Base-by-base conservation (phyloP, 2,797 vertebrate genomes). In the Parauchenoglanis ngamensis region DNA sequence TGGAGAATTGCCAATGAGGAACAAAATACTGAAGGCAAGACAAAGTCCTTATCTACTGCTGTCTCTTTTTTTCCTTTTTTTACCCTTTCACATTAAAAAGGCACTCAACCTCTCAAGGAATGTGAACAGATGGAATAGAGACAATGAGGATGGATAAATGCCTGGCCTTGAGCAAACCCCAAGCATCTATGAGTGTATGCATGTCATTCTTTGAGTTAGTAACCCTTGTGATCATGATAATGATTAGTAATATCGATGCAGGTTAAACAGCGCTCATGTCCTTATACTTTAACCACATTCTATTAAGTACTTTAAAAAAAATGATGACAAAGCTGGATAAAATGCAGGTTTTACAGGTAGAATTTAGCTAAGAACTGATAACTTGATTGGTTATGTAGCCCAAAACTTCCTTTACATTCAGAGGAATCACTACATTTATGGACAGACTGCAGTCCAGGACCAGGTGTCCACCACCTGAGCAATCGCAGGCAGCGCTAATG, bases 101-200 rank as follows among this genome's bases (percentile, higher is more conserved):
- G 89, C 90, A 91, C 89, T 87, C 86, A 35, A 88, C 88, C 86
- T 89, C 72, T 76, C 65, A 63, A 88, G 77, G 76, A 85, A 87
- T 90, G 89, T 90, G 88, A 88, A 84, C 67, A 77, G 67, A 89
- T 86, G 81, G 73, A 82, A 65, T 78, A 81, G 56, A n/a, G 7
- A 85, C 28, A 75, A 44, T 75, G 52, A 85, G 17, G 19, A 89
- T 7, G 46, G 72, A 81, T n/a, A 59, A 56, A 54, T 28, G 63
- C 63, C 28, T 54, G 63, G 46, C 46, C 61, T 54, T 83, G 35
- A 68, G n/a, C 63, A 83, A 70, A 83, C 46, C 28, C 63, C 46
- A 83, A 68, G 46, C 81, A 35, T 83, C 17, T 15, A 68, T 68
- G 49, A 35, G n/a, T 70, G 63, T 83, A 68, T 54, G 49, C 5